Percentiles rank a stretch among this genome's conserved stretches.
These are phyloP conservation scores for Heliconius nattereri DNA, from an alignment of 1,140 invertebrate genomes.

Conservation along the genomic window DNA sequence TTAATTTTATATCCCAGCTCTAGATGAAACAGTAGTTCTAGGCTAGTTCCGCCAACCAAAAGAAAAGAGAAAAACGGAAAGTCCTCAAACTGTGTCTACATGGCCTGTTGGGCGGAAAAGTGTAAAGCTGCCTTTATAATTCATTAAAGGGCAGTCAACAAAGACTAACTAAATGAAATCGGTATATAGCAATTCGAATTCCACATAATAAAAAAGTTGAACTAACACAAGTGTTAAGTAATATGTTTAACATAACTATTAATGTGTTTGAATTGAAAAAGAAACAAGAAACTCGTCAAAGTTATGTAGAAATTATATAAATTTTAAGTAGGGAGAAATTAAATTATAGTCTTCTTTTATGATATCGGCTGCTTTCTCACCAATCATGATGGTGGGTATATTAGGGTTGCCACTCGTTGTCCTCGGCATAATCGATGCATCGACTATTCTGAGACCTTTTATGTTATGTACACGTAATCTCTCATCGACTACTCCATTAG, in stretches of 20 bases:
- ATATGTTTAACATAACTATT: too few species aligned
- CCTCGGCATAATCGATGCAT: constrained; percentile 88
- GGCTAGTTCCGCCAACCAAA: neutral
- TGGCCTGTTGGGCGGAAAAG: too few species aligned
- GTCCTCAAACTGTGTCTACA: too few species aligned
- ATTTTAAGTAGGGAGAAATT: neutral
- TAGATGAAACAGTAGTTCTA: neutral
- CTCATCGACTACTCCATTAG: constrained; percentile 84
- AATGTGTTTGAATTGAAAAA: too few species aligned
- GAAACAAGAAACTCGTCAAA: neutral
- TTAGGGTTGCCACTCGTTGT: constrained; percentile 83
- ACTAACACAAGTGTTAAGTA: too few species aligned
- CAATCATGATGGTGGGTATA: constrained; percentile 83
- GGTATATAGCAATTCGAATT: too few species aligned
- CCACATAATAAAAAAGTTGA: too few species aligned
- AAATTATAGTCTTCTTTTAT: constrained; percentile 80
- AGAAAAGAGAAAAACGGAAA: neutral
- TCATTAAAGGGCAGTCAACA: too few species aligned
- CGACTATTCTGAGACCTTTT: constrained; percentile 85
- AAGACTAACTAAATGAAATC: too few species aligned
- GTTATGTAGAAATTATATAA: neutral
- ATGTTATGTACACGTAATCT: constrained; percentile 85
- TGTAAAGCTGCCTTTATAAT: too few species aligned
- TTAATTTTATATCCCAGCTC: neutral
- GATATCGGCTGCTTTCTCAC: constrained; percentile 82